These are phyloP conservation scores for Cassiopea andromeda DNA, from an alignment of 30 jellyfish, hydroid and myxozoan genomes.

Conservation along the genomic window DNA sequence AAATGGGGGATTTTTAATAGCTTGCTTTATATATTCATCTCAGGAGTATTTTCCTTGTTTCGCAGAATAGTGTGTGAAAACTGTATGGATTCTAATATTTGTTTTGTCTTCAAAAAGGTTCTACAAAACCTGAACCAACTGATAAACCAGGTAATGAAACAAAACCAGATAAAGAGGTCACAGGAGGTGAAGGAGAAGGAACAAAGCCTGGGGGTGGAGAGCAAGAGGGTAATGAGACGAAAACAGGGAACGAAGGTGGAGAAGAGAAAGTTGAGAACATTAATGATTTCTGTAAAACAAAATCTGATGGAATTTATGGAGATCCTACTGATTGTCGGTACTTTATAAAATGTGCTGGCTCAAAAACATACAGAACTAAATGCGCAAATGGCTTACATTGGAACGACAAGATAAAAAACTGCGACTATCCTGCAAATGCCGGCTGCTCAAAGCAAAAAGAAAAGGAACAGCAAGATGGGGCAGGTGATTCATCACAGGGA, in stretches of 20 bases:
- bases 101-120: not conserved
- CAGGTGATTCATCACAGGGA: not conserved
- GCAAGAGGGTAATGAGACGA: constrained; percentile 7
- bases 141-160: not conserved
- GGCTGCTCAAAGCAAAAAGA: constrained; percentile 37
- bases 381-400: constrained; percentile 50
- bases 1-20: too few relatives aligned
- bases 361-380: constrained; percentile 44
- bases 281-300: constrained; percentile 52
- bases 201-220: constrained; percentile 2
- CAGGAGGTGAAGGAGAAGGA: constrained; percentile 1
- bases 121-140: not conserved
- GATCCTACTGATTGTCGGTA: constrained; percentile 59
- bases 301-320: constrained; percentile 31
- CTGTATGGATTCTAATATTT: too few relatives aligned
- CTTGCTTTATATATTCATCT: too few relatives aligned
- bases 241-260: constrained; percentile 8
- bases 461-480: not conserved
- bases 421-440: constrained; percentile 53
- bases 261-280: constrained; percentile 1
- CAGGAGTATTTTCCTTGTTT: too few relatives aligned
- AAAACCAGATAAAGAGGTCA: constrained; percentile 2
- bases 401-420: constrained; percentile 53
- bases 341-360: constrained; percentile 44
- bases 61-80: too few relatives aligned